Evolutionary conservation across 1,140 invertebrate species (phyloP), one percentile per base, ranked within the genome.

Genomic region (Caerostris darwini): DNA sequence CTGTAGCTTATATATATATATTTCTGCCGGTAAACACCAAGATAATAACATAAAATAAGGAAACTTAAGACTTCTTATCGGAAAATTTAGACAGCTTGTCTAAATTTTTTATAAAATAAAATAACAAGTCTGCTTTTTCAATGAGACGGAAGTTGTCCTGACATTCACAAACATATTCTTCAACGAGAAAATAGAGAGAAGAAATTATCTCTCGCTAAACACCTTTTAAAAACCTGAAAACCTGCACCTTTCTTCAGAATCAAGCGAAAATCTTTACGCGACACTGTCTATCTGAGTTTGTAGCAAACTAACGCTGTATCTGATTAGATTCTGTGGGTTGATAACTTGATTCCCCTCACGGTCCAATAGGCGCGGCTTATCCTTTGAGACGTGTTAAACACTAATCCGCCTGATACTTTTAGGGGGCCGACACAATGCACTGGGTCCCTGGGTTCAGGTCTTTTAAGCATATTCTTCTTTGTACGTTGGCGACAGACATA

Each of bases 391-490:
- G 83, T 85, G 56, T 85, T 85, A 85, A 85, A 85, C 83, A 85
- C 83, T 85, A 85, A 85, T 85, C 83, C 83, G 53, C 50, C 83
- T 58, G 83, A 85, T 85, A 85, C 83, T 85, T 85, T 85, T 59
- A 34, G 17, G 56, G 83, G 56, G 14, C 83, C 83, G 57, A 85
- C 83, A 85, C 83, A 85, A 85, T 85, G 56, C n/a, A 0, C 12
- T 17, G 56, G 56, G 53, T 19, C 17, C 71, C 10, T 53, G 34
- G 14, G 53, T 67, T 67, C 12, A 67, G 34, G 2, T 6, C 61
- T 67, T n/a, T 3, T n/a, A 54, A 58, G 83, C 56, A 12, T 19
- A 17, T 85, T 85, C 56, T 85, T 17, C 10, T 59, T 19, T 59
- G 19, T 59, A 58, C 56, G n/a, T 7, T 59, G 83, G 83, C 83